phyloP scores from a whole-genome alignment of 2,888 invertebrate genomes.

The Heliconius ismenius region DNA sequence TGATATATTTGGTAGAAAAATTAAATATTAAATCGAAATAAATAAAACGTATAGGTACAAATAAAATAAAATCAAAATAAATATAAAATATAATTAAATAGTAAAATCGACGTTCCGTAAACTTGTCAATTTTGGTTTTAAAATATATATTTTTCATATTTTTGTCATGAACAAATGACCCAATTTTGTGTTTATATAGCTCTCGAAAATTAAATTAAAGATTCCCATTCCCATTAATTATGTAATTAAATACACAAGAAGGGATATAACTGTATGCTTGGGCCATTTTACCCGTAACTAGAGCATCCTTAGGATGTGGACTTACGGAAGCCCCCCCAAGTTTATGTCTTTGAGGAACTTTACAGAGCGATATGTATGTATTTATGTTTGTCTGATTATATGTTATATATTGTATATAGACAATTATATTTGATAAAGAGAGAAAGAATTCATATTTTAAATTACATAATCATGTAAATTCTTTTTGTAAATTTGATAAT shows the following conservation, averaged over 20 bases:
- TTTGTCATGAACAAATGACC: no score
- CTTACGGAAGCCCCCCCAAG: constrained; percentile 36
- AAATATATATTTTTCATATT: no score
- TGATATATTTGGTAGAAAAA: not conserved
- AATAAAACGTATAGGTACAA: no score
- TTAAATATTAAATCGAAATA: no score
- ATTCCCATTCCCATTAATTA: constrained; percentile 2
- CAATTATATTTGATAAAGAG: no score
- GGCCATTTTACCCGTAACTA: constrained; percentile 33
- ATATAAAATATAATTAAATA: no score
- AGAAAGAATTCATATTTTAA: no score
- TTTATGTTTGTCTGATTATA: constrained; percentile 6
- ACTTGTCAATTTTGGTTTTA: no score
- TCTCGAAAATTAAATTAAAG: not conserved
- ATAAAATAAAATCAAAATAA: no score
- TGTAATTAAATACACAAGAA: constrained; percentile 14
- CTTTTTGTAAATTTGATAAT: not conserved
- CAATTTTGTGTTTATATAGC: no score
- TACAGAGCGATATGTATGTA: constrained; percentile 24
- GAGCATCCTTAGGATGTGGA: constrained; percentile 39
- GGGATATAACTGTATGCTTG: constrained; percentile 35
- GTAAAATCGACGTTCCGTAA: no score
- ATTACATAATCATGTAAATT: no score
- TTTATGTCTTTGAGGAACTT: constrained; percentile 35
- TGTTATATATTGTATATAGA: not conserved